phyloP scores from a whole-genome alignment of 1,140 invertebrate genomes.

The Mylabris phalerata region DNA sequence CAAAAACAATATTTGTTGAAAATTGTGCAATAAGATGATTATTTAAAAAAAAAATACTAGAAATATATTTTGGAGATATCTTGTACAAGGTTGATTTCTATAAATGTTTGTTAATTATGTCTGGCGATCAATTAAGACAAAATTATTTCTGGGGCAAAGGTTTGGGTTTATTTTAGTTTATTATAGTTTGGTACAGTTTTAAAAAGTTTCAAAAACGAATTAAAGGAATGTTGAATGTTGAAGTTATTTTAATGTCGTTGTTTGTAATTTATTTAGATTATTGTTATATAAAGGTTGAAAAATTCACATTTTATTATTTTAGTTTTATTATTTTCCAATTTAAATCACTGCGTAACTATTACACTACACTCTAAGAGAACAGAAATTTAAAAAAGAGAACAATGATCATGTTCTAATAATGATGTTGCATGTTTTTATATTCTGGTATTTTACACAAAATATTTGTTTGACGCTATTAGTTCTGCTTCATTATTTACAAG shows the following conservation, averaged over 20 bases:
- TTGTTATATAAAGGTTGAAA: too few relatives aligned
- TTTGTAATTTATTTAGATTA: too few relatives aligned
- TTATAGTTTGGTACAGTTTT: neutral
- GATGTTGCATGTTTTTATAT: conserved; percentile 13
- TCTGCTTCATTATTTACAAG: conserved; percentile 6
- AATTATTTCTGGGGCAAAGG: too few relatives aligned
- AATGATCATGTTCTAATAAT: conserved; percentile 1
- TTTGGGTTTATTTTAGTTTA: neutral
- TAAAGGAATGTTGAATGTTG: neutral
- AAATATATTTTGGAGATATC: too few relatives aligned
- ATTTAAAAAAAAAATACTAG: too few relatives aligned
- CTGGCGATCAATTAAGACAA: too few relatives aligned
- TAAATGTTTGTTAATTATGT: too few relatives aligned
- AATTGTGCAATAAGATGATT: too few relatives aligned
- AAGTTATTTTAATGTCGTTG: too few relatives aligned
- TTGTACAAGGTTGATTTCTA: too few relatives aligned
- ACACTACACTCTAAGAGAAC: conserved; percentile 13
- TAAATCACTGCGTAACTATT: conserved; percentile 19
- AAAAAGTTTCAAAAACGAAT: neutral
- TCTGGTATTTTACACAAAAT: conserved; percentile 5
- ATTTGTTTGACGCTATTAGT: conserved; percentile 1
- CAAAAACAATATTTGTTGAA: too few relatives aligned
- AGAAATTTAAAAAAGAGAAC: conserved; percentile 2
- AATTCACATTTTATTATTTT: neutral
- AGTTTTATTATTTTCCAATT: neutral